These are phyloP conservation scores for Allolobophora icterica DNA, from an alignment of 2,888 invertebrate genomes.

Conservation along the genomic window DNA sequence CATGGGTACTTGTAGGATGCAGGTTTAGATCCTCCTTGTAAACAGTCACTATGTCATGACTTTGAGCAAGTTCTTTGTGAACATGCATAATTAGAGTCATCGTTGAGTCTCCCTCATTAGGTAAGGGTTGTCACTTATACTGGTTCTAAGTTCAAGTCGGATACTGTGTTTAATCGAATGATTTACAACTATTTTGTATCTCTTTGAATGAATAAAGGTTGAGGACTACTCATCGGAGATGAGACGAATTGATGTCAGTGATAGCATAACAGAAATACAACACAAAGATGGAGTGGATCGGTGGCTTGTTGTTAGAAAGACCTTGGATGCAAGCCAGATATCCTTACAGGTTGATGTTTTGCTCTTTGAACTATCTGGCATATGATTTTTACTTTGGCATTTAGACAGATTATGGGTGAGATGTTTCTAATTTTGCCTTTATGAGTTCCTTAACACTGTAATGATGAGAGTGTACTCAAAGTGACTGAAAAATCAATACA, in stretches of 20 bases:
- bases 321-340: slow-evolving; percentile 54
- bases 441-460: background rate
- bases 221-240: slow-evolving; percentile 53
- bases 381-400: background rate
- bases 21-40: too few species aligned
- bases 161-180: background rate
- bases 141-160: too few species aligned
- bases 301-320: slow-evolving; percentile 60
- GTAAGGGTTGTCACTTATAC: too few species aligned
- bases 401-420: background rate
- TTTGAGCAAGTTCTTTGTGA: too few species aligned
- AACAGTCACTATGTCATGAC: too few species aligned
- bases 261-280: slow-evolving; percentile 56
- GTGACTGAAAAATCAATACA: too few species aligned
- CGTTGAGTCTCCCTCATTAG: too few species aligned
- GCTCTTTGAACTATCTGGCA: background rate
- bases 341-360: slow-evolving; percentile 41
- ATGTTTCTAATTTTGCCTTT: background rate
- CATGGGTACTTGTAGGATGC: too few species aligned
- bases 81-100: too few species aligned
- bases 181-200: background rate
- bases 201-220: slow-evolving; percentile 49
- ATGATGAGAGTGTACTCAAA: too few species aligned
- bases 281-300: slow-evolving; percentile 52
- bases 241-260: slow-evolving; percentile 54